Percentiles rank a stretch among this genome's conserved stretches.
phyloP scores from a whole-genome alignment of 1,140 invertebrate species.

The Apis mellifera region Amel_HAv3.1 CM009936.2:3762501-3763000 shows the following conservation, averaged over 20 bases:
- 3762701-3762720: constrained; percentile 4
- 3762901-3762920: constrained; percentile 36
- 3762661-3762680: constrained; percentile 4
- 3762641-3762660: not conserved
- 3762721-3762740: constrained; percentile 71
- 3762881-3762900: constrained; percentile 54
- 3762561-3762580: no score
- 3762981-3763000: not conserved
- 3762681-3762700: not conserved
- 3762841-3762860: constrained; percentile 65
- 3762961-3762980: not conserved
- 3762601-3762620: not conserved
- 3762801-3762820: constrained; percentile 37
- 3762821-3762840: constrained; percentile 55
- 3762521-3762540: constrained; percentile 78
- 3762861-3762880: constrained; percentile 64
- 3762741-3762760: constrained; percentile 78
- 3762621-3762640: constrained; percentile 21
- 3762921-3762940: not conserved
- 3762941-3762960: not conserved
- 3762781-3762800: constrained; percentile 67
- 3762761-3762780: constrained; percentile 69
- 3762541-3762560: constrained; percentile 67
- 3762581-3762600: not conserved
- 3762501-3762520: constrained; percentile 77